Evolutionary conservation across 2,797 vertebrate genomes (phyloP).

Genomic region (Hippocampus kuda): DNA sequence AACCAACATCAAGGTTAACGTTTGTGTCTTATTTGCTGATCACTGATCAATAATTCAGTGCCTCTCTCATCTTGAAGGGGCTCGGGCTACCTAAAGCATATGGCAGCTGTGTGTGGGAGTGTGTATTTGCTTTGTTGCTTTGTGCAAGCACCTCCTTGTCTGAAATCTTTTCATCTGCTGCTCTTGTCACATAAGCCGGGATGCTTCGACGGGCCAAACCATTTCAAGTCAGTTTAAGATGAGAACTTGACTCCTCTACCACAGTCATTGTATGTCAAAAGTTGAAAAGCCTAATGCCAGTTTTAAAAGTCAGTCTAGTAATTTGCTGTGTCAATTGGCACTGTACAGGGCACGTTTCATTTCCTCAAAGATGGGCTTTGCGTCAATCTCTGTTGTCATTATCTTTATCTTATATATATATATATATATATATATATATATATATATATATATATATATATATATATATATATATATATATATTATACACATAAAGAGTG

Average conservation of each 20-base stretch:
- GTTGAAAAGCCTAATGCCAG: slow-evolving; percentile 43
- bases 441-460: background rate
- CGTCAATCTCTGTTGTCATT: slow-evolving; percentile 41
- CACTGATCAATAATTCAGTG: slow-evolving; percentile 98
- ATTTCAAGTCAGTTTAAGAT: slow-evolving; percentile 57
- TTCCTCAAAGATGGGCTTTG: slow-evolving; percentile 49
- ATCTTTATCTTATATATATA: slow-evolving; percentile 37
- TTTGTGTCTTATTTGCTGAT: slow-evolving; percentile 99
- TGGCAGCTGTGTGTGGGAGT: slow-evolving; percentile 61
- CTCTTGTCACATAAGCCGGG: slow-evolving; percentile 70
- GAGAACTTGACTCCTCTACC: slow-evolving; percentile 44
- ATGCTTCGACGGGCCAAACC: slow-evolving; percentile 27
- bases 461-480: background rate
- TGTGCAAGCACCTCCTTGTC: slow-evolving; percentile 21
- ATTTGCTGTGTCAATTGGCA: slow-evolving; percentile 61
- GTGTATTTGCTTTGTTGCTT: background rate
- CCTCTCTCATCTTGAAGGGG: slow-evolving; percentile 81
- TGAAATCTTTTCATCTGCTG: slow-evolving; percentile 46
- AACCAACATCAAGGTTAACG: slow-evolving; percentile 84
- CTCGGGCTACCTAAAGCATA: slow-evolving; percentile 84
- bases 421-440: background rate
- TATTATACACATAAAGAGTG: no score
- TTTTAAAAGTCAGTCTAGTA: slow-evolving; percentile 63
- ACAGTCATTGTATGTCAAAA: slow-evolving; percentile 53
- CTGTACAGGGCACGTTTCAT: slow-evolving; percentile 49